Evolutionary conservation across 2,113 vertebrate genomes (phyloP), one percentile per base, ranked within the genome.

Genomic region (Siniperca chuatsi): DNA sequence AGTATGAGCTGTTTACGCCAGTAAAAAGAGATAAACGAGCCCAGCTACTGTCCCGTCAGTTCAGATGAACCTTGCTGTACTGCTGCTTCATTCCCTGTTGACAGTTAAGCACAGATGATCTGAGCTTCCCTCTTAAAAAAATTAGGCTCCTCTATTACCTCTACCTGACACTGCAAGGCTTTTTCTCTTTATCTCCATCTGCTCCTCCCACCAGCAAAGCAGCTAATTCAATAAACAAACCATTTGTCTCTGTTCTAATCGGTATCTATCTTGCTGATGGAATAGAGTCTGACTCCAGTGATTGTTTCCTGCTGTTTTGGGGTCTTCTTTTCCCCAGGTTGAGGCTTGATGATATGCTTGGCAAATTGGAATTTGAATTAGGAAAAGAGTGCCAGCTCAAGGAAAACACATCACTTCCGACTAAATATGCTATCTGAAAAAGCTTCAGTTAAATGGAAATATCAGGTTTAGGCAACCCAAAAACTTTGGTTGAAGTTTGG

Each of bases 141-240:
- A 68, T 68, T 20, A 54, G 20, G 9, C 50, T 42, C 37, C 12
- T 79, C 60, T 46, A 57, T 60, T 70, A 82, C 55, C 44, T 35
- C 82, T 60, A 54, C 77, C 81, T 82, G 73, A 83, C 79, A 65
- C 60, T 50, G 79, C 61, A 40, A 79, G 46, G 33, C 81, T 78
- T 52, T 42, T 46, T 54, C 37, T 79, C 70, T 78, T 50, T 1
- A 20, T 79, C 75, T 48, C 55, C 2, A 8, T 55, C 84, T 82
- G 54, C n/a, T 73, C 75, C 64, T 78, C 82, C 61, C 68, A 61
- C 42, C 42, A 33, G 66, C 61, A 35, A 62, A n/a, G 58, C 16
- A 79, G 73, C 57, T 81, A 76, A 82, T 85, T 90, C 78, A 84
- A 82, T 85, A 85, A 89, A 86, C 61, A 74, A 88, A 87, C 29